Conservation (phyloP, 2,797 vertebrate genomes). For the Clarias platycephalus region DNA sequence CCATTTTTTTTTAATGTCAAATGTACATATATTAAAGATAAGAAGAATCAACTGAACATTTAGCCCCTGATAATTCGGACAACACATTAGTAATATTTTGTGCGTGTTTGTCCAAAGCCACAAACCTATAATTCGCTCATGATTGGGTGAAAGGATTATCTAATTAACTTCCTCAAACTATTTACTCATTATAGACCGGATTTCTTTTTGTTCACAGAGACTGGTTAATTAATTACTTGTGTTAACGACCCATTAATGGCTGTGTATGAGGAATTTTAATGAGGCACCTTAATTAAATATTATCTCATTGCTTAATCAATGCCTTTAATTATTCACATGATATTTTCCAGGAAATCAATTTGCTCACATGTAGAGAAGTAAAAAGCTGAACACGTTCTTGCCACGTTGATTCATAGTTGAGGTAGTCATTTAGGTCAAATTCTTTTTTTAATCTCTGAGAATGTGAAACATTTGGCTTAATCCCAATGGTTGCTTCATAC, state of each 20-base stretch:
- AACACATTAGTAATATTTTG: slow-evolving; percentile 21
- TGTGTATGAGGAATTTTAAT: slow-evolving; percentile 74
- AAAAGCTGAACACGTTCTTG: slow-evolving; percentile 68
- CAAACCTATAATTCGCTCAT: slow-evolving; percentile 59
- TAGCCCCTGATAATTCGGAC: neutral
- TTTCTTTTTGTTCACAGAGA: slow-evolving; percentile 74
- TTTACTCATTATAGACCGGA: slow-evolving; percentile 76
- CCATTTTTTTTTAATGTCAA: neutral
- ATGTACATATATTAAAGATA: neutral
- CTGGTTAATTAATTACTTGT: slow-evolving; percentile 80
- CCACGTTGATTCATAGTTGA: slow-evolving; percentile 67
- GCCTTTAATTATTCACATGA: slow-evolving; percentile 81
- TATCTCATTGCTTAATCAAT: slow-evolving; percentile 83
- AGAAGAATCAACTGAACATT: neutral
- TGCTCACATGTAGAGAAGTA: slow-evolving; percentile 59
- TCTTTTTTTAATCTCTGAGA: slow-evolving; percentile 69
- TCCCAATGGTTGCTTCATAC: slow-evolving; percentile 64
- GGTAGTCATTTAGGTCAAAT: slow-evolving; percentile 70
- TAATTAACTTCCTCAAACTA: slow-evolving; percentile 78
- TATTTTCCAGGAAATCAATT: slow-evolving; percentile 77
- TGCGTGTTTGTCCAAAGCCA: slow-evolving; percentile 3
- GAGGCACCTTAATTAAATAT: slow-evolving; percentile 82
- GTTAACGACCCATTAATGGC: slow-evolving; percentile 79
- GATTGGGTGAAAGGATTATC: slow-evolving; percentile 62
- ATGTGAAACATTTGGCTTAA: slow-evolving; percentile 65